Base-by-base conservation (phyloP, 2,113 vertebrate species). In the Prunella fulvescens region DNA sequence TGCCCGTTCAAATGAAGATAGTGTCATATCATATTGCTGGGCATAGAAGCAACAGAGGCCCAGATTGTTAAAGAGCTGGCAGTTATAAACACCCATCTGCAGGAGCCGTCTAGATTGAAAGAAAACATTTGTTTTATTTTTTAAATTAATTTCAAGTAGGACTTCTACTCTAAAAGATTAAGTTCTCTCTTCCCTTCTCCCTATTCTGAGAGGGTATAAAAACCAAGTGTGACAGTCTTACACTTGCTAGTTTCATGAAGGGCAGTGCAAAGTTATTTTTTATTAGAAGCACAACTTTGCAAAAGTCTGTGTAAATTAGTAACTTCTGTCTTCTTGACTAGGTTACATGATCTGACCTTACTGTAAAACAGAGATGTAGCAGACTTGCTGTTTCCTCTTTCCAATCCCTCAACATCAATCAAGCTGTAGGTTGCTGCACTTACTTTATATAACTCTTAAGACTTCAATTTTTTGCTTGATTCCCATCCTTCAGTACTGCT, bases 61-160 rank as follows among this genome's bases (percentile, higher is more conserved):
- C 97, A 99, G 98, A 96, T 99, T 99, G 98, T 99, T 99, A 89
- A 99, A 99, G 81, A 99, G 98, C 76, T 99, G 99, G 96, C 99
- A 99, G 97, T 99, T 99, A 93, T 99, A 99, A 77, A 99, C 98
- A 39, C 99, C 99, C 99, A 99, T 99, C 98, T 99, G 99, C 88
- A 99, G 98, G 54, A 99, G 98, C 29, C 99, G 99, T 86, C 99
- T 99, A 97, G 61, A 72, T 56, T 37, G 84, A 93, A 93, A 97
- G 67, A 92, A 86, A 78, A 77, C 29, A 76, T 42, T 86, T 65
- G 44, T 13, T 61, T 48, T 4, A 19, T 53, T 35, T 37, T 2
- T 9, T 50, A 19, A 10, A 37, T 26, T 39, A 26, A 77, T 80
- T 92, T 81, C 11, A 61, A 81, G 37, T 37, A 50, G 24, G 25